Evolutionary conservation across 2,888 invertebrate genomes (phyloP), one percentile per base, ranked within the genome.

Genomic region (Phengaris alcon): DNA sequence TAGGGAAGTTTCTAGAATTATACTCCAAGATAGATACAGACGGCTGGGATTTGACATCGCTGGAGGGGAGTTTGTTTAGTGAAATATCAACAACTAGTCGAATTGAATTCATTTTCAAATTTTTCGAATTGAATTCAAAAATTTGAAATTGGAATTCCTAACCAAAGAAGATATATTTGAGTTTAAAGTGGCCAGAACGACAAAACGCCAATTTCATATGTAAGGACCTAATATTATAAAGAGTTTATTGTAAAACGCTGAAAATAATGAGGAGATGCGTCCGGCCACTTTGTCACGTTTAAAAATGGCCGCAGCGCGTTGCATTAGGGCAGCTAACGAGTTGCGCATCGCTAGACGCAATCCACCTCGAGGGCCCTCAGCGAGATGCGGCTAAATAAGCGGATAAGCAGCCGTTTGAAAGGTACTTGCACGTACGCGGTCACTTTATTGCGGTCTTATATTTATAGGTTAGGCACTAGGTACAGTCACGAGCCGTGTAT

Each of bases 261-360:
- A 15, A n/a, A n/a, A 48, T 54, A 52, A 54, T 12, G 35, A 54
- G 72, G 52, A 35, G 35, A 13, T 35, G 54, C 51, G 54, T 52
- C 54, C 77, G 76, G 68, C 77, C 77, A 79, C 79, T 79, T 76
- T 75, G 76, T 76, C 76, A 76, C 76, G 77, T 79, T 77, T 78
- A 79, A 75, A 77, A 69, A 74, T 74, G 74, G 57, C 68, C 74
- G 75, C 74, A 75, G 73, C 72, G 75, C 77, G 75, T 77, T 76
- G 76, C 79, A 78, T 78, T 78, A 78, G 77, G 75, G 68, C 75
- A 76, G 72, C 77, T 80, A 80, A 80, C 80, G 78, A 80, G 79
- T 52, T 75, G 70, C 74, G 77, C 68, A 74, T 76, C 74, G 73
- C 74, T 76, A 75, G 78, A 76, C 74, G 76, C 77, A 77, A 75